Conservation (phyloP, 2,888 invertebrate genomes). For the Siphonodentalium dalli region DNA sequence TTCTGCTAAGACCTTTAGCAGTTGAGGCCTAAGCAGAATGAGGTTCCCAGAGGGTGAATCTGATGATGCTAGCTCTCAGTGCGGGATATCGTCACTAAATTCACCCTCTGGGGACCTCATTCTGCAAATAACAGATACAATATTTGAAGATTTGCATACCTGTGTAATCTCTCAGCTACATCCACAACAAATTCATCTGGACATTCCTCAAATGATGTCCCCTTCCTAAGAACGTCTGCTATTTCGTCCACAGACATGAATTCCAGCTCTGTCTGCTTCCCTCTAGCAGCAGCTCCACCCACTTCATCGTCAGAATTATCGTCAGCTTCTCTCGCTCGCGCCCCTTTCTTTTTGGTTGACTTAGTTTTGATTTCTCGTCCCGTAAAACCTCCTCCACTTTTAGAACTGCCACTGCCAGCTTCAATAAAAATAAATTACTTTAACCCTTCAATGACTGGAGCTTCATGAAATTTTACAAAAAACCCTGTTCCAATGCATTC, state of each 20-base stretch:
- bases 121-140: neutral
- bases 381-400: constrained; percentile 89
- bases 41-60: no score
- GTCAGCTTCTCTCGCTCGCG: constrained; percentile 70
- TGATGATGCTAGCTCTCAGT: no score
- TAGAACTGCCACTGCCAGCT: constrained; percentile 63
- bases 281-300: constrained; percentile 4
- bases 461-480: no score
- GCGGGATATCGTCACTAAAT: neutral
- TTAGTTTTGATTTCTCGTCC: constrained; percentile 95
- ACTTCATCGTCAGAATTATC: constrained; percentile 76
- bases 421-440: no score
- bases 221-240: constrained; percentile 70
- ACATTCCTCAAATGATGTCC: constrained; percentile 69
- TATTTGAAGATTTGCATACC: constrained; percentile 65
- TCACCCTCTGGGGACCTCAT: neutral
- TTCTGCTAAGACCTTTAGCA: no score
- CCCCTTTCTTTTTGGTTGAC: constrained; percentile 80
- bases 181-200: constrained; percentile 75
- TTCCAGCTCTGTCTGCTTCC: constrained; percentile 31
- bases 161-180: constrained; percentile 76
- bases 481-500: no score
- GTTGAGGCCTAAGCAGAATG: no score
- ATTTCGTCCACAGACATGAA: constrained; percentile 72
- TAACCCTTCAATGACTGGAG: no score